Percentiles rank a stretch among this genome's conserved stretches.
Conservation (phyloP, 1,140 invertebrate species). For the Diorhabda sublineata region DNA sequence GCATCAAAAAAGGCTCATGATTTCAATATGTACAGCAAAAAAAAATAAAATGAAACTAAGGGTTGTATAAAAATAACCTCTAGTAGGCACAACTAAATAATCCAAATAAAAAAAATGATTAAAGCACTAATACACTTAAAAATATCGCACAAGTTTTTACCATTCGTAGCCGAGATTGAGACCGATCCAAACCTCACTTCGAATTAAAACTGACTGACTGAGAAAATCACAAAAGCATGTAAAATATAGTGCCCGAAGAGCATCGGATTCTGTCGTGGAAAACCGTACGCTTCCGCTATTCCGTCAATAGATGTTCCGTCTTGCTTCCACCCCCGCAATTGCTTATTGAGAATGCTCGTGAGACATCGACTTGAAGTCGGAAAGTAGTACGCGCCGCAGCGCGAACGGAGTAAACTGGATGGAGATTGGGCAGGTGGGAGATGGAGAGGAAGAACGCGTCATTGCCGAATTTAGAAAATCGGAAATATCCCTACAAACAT, state of each 20-base stretch:
- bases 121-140: neutral
- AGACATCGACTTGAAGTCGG: neutral
- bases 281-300: slow-evolving; percentile 13
- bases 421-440: neutral
- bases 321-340: slow-evolving; percentile 15
- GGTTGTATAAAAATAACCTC: neutral
- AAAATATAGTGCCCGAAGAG: slow-evolving; percentile 18
- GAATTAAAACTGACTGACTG: neutral
- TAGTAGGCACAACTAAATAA: neutral
- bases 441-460: neutral
- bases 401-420: neutral
- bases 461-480: neutral
- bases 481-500: too few species aligned
- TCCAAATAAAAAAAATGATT: neutral
- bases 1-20: neutral
- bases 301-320: slow-evolving; percentile 21
- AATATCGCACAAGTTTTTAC: neutral
- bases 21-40: neutral
- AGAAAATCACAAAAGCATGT: slow-evolving; percentile 16
- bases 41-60: neutral
- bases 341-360: slow-evolving; percentile 3
- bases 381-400: neutral
- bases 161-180: neutral
- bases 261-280: slow-evolving; percentile 1
- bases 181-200: neutral